Percentiles rank a stretch among this genome's conserved stretches.
phyloP scores from a whole-genome alignment of 92 coral and sea anemone genomes.

The Bergia sp. region DNA sequence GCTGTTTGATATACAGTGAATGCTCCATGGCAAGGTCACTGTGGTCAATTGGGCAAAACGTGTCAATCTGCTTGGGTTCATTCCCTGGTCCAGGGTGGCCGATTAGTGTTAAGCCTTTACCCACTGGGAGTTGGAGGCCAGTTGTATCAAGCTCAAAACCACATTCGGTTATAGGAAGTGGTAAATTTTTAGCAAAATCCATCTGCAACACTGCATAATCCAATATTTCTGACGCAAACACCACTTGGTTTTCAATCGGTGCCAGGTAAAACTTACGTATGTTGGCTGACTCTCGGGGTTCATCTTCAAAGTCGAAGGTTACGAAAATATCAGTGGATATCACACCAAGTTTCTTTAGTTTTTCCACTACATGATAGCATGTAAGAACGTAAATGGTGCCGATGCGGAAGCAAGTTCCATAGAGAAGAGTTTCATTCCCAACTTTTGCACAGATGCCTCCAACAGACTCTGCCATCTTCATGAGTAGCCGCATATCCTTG shows the following conservation, averaged over 20 bases:
- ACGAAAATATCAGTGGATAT: background rate
- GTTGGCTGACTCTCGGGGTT: background rate
- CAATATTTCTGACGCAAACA: background rate
- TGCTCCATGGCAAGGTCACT: background rate
- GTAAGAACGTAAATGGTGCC: background rate
- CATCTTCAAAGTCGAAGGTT: background rate
- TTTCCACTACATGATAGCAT: background rate
- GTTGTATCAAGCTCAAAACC: background rate
- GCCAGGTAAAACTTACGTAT: background rate
- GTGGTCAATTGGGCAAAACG: background rate
- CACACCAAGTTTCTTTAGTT: background rate
- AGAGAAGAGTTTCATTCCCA: background rate
- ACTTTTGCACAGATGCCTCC: background rate
- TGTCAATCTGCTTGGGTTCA: slow-evolving; percentile 1
- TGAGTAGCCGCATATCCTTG: background rate
- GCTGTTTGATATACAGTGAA: background rate
- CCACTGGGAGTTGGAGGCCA: background rate
- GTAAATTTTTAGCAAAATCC: background rate
- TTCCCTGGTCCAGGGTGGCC: slow-evolving; percentile 7
- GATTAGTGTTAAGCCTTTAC: background rate
- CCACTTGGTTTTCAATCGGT: background rate
- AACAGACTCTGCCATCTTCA: background rate
- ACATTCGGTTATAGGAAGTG: background rate
- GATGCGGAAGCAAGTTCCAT: slow-evolving; percentile 4
- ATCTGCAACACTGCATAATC: background rate